Evolutionary conservation across 2,797 vertebrate species (phyloP).

Genomic region (Lophotriccus pileatus): DNA sequence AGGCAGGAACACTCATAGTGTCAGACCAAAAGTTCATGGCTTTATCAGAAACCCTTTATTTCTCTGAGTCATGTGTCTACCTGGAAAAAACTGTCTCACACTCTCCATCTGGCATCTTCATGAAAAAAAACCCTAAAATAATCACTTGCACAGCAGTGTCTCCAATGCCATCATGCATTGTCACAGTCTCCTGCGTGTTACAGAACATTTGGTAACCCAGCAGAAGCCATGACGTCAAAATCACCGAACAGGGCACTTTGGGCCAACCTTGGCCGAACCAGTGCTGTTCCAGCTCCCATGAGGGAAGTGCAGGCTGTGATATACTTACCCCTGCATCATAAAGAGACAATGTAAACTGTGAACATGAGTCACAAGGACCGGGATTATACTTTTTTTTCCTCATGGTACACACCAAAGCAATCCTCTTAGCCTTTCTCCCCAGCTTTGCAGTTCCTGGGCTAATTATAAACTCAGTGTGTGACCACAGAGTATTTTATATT

Average conservation of each 20-base stretch:
- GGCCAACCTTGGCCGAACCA: neutral
- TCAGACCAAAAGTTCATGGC: neutral
- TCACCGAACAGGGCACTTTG: neutral
- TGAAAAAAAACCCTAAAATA: neutral
- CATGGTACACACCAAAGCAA: neutral
- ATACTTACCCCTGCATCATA: neutral
- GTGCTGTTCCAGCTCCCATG: neutral
- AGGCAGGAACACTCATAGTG: neutral
- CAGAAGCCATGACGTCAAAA: neutral
- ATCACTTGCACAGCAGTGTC: conserved; percentile 24
- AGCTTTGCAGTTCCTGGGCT: neutral
- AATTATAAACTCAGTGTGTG: neutral
- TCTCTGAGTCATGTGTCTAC: neutral
- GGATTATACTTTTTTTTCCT: neutral
- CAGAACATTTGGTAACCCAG: conserved; percentile 33
- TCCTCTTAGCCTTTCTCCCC: neutral
- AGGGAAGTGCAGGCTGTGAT: neutral
- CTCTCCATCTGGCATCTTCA: neutral
- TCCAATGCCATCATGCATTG: neutral
- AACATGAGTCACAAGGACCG: neutral
- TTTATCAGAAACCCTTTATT: neutral
- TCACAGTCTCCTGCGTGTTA: neutral
- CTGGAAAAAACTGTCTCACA: neutral
- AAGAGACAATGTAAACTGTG: neutral
- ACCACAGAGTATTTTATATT: neutral